phyloP scores from a whole-genome alignment of 2,797 vertebrate species.

The Sternarchorhynchus goeldii region DNA sequence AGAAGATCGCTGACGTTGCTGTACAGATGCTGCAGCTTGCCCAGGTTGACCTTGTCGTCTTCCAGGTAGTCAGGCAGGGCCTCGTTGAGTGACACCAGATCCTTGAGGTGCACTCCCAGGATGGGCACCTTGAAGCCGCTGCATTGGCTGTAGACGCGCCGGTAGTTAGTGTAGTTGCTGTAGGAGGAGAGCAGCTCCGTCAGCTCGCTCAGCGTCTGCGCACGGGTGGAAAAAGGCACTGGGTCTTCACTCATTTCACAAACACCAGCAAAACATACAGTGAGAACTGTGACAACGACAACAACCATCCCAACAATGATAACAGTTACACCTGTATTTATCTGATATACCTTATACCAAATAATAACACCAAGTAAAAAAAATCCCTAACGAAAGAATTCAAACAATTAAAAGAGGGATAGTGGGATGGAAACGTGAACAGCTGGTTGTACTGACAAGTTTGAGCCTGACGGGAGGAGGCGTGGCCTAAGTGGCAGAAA shows the following conservation, averaged over 20 bases:
- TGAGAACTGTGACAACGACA: neutral
- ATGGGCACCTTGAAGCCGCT: constrained; percentile 87
- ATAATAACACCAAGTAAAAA: neutral
- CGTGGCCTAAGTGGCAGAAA: neutral
- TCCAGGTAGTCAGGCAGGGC: constrained; percentile 83
- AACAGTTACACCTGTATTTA: too few relatives aligned
- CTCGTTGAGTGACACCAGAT: constrained; percentile 87
- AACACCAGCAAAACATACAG: neutral
- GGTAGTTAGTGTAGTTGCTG: constrained; percentile 88
- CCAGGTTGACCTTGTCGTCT: constrained; percentile 85
- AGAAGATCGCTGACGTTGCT: constrained; percentile 85
- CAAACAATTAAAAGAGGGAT: neutral
- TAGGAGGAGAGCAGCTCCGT: constrained; percentile 85
- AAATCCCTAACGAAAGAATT: neutral
- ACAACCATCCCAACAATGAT: neutral
- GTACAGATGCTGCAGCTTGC: constrained; percentile 88
- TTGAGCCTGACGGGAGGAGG: neutral
- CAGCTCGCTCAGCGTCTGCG: constrained; percentile 85
- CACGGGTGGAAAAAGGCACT: neutral
- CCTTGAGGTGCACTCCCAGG: constrained; percentile 89
- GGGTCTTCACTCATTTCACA: neutral
- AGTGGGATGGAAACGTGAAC: neutral
- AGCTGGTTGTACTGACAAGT: neutral
- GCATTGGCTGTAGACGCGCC: constrained; percentile 82
- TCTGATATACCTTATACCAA: neutral